Conservation (phyloP, 2,113 vertebrate species). For the Ailurus styani region DNA sequence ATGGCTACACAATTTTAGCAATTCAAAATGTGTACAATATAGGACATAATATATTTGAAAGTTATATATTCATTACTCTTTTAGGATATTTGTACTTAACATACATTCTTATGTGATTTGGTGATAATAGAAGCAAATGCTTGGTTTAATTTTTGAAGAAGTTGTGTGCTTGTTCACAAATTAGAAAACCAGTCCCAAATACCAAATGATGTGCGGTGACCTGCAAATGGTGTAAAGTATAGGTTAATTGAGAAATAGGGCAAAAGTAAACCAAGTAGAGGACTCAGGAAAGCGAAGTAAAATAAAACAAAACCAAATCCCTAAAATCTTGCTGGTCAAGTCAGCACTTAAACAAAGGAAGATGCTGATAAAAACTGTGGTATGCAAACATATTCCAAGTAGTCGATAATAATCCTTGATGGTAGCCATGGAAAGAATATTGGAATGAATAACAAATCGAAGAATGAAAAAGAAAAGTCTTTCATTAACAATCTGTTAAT, state of each 20-base stretch:
- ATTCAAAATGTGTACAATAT: not conserved
- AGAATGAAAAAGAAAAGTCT: not conserved
- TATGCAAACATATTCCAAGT: not conserved
- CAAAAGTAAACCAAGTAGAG: not conserved
- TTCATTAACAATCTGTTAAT: not conserved
- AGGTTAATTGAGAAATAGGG: not conserved
- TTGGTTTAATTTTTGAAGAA: not conserved
- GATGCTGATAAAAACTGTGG: not conserved
- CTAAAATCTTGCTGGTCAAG: not conserved
- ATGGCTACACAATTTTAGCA: not conserved
- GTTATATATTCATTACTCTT: not conserved
- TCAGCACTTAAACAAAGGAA: not conserved
- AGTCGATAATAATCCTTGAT: not conserved
- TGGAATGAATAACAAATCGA: not conserved
- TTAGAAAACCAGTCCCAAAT: not conserved
- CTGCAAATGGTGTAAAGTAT: not conserved
- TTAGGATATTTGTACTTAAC: not conserved
- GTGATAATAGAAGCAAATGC: not conserved
- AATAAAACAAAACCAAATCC: not conserved
- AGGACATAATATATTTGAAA: not conserved
- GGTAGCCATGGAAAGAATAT: not conserved
- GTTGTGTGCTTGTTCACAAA: not conserved
- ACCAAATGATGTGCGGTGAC: not conserved
- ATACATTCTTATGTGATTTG: not conserved
- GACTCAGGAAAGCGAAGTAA: not conserved